These are phyloP conservation scores for Pleuronectes platessa DNA, from an alignment of 2,113 vertebrate species.

Conservation along the genomic window DNA sequence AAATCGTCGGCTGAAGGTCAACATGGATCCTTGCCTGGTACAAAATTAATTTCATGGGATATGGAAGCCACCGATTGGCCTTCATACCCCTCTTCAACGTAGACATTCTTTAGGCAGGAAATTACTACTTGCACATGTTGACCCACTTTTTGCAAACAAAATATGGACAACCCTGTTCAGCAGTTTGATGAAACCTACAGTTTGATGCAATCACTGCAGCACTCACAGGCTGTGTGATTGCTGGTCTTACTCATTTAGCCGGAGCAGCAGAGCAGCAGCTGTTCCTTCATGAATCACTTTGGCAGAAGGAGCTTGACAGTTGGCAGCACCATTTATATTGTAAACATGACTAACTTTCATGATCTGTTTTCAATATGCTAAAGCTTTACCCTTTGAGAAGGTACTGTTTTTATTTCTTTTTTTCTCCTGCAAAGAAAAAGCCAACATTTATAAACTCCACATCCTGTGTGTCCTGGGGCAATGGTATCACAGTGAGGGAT, in stretches of 20 bases:
- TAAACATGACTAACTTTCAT: constrained; percentile 59
- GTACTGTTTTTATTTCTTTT: background rate
- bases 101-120: background rate
- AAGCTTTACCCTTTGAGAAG: constrained; percentile 51
- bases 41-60: too few species aligned
- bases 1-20: too few species aligned
- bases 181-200: background rate
- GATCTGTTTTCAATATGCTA: constrained; percentile 68
- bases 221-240: background rate
- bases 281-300: constrained; percentile 57
- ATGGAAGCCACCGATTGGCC: too few species aligned
- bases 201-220: background rate
- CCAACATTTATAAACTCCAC: constrained; percentile 54
- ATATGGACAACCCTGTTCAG: background rate
- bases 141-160: background rate
- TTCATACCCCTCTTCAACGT: too few species aligned
- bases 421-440: constrained; percentile 26
- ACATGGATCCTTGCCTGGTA: too few species aligned
- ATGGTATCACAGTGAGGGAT: constrained; percentile 45
- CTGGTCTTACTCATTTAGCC: constrained; percentile 42
- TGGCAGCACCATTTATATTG: constrained; percentile 61
- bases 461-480: constrained; percentile 44
- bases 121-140: background rate
- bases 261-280: constrained; percentile 23
- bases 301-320: constrained; percentile 45